Percentiles rank a stretch among this genome's conserved stretches.
Conservation (phyloP, 2,113 vertebrate species). For the Rhea americana region DNA sequence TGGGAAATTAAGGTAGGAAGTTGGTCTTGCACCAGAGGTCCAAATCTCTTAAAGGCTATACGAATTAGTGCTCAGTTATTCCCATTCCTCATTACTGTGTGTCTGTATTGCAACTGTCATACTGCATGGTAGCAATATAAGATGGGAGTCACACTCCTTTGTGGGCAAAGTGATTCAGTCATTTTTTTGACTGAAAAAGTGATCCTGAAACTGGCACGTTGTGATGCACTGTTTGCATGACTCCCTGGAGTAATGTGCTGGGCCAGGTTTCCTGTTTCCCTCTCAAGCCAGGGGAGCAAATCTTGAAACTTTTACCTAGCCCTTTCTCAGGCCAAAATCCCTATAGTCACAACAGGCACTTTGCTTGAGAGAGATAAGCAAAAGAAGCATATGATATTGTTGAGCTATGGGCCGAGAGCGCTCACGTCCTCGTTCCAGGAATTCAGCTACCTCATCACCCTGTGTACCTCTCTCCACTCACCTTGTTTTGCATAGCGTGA, state of each 20-base stretch:
- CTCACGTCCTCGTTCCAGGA: neutral
- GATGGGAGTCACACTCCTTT: neutral
- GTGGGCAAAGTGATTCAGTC: neutral
- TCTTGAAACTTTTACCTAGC: neutral
- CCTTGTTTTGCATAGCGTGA: constrained; percentile 67
- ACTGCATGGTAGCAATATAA: neutral
- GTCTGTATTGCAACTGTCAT: neutral
- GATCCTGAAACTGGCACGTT: too few relatives aligned
- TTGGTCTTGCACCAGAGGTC: neutral
- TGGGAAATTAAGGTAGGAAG: neutral
- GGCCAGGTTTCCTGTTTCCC: neutral
- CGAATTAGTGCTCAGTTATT: neutral
- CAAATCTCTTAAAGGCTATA: neutral
- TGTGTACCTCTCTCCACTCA: neutral
- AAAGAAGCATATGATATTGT: neutral
- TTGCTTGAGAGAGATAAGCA: too few relatives aligned
- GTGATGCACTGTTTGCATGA: neutral
- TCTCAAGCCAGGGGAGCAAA: neutral
- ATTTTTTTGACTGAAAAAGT: neutral
- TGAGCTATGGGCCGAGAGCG: neutral
- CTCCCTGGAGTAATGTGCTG: neutral
- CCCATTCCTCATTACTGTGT: neutral
- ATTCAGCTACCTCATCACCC: too few relatives aligned
- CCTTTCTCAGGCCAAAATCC: neutral
- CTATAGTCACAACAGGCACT: too few relatives aligned